Conservation (phyloP, 2,113 vertebrate genomes). For the Morone chrysops region DNA sequence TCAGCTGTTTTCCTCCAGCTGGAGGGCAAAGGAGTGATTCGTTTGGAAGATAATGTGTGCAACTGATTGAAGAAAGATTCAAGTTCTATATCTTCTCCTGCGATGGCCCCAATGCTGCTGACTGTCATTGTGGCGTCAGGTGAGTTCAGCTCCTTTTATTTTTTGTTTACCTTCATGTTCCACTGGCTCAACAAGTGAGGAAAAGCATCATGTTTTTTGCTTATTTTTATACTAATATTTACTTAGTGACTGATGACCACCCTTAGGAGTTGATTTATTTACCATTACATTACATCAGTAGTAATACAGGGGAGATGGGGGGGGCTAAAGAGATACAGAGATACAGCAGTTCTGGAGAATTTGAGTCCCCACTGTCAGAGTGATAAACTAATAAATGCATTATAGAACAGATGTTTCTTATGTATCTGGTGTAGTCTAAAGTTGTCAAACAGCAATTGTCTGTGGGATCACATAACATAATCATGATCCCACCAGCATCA, state of each 20-base stretch:
- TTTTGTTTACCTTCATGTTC: neutral
- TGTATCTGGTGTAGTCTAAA: too few species aligned
- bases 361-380: too few species aligned
- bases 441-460: too few species aligned
- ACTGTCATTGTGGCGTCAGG: conserved; percentile 54
- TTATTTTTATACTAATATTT: neutral
- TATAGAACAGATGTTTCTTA: too few species aligned
- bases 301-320: too few species aligned
- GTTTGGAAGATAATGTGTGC: neutral
- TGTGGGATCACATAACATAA: too few species aligned
- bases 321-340: neutral
- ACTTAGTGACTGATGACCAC: too few species aligned
- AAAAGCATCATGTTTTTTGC: neutral
- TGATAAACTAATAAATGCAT: too few species aligned
- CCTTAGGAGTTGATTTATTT: neutral
- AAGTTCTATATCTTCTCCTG: neutral
- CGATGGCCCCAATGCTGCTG: conserved; percentile 37
- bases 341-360: too few species aligned
- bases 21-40: neutral
- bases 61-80: neutral
- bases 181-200: neutral
- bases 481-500: too few species aligned
- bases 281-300: neutral
- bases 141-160: neutral
- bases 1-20: neutral